Percentiles rank a stretch among this genome's conserved stretches.
Conservation (phyloP, 1,140 invertebrate genomes). For the Stenopsyche tienmushanensis region DNA sequence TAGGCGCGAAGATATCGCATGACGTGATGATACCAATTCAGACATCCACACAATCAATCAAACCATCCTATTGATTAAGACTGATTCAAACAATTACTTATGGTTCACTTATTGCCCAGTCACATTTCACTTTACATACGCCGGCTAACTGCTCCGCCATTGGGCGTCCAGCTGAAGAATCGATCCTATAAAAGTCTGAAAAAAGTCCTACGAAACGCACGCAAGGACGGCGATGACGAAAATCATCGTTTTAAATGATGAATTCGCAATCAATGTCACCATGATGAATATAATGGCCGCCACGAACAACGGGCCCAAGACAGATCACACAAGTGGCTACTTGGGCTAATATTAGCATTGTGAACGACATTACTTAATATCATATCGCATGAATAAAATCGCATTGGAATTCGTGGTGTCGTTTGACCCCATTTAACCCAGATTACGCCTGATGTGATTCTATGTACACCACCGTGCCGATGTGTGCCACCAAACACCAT, state of each 20-base stretch:
- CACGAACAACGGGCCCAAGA: background rate
- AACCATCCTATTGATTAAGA: constrained; percentile 34
- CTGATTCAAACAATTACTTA: constrained; percentile 35
- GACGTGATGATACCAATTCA: constrained; percentile 15
- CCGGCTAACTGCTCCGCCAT: too few relatives aligned
- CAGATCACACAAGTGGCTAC: background rate
- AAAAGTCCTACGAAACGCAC: too few relatives aligned
- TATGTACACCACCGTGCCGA: constrained; percentile 33
- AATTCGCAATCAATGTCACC: background rate
- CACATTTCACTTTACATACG: constrained; percentile 3
- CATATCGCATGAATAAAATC: constrained; percentile 49
- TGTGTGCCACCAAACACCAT: constrained; percentile 2
- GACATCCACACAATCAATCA: constrained; percentile 33
- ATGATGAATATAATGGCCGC: background rate
- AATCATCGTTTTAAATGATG: too few relatives aligned
- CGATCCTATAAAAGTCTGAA: too few relatives aligned
- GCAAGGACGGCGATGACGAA: too few relatives aligned
- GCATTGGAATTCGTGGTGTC: constrained; percentile 60
- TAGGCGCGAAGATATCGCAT: too few relatives aligned
- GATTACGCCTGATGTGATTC: constrained; percentile 58
- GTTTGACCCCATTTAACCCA: constrained; percentile 60
- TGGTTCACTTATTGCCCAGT: constrained; percentile 9
- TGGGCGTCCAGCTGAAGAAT: too few relatives aligned
- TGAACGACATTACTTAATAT: constrained; percentile 40
- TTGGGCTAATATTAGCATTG: constrained; percentile 40